These are phyloP conservation scores for Acanthopleura granulata DNA, from an alignment of 2,888 invertebrate genomes.

Conservation along the genomic window DNA sequence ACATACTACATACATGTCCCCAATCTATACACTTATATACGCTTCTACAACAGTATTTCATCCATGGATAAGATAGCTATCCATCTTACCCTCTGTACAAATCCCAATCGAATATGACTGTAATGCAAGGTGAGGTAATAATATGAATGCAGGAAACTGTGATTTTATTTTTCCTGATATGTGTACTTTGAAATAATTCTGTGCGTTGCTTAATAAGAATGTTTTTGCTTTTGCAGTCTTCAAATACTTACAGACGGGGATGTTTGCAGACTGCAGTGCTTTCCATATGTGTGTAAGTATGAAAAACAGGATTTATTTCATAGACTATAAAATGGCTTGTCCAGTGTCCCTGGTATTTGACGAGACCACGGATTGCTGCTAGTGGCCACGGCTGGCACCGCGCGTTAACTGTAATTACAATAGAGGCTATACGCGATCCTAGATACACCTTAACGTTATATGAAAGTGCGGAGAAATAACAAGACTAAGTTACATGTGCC, in stretches of 20 bases:
- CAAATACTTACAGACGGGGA: neutral
- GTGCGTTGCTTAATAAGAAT: too few relatives aligned
- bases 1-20: neutral
- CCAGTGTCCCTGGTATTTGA: neutral
- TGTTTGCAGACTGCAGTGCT: neutral
- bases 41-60: too few relatives aligned
- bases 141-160: too few relatives aligned
- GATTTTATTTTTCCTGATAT: too few relatives aligned
- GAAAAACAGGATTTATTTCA: neutral
- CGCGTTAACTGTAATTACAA: neutral
- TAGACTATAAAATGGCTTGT: constrained; percentile 10
- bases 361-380: neutral
- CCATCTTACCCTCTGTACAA: too few relatives aligned
- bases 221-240: neutral
- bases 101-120: too few relatives aligned
- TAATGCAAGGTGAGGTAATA: too few relatives aligned
- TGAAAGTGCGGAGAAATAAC: too few relatives aligned
- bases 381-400: neutral
- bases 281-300: neutral
- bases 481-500: too few relatives aligned
- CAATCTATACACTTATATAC: neutral
- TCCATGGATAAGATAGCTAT: neutral
- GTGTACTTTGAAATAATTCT: too few relatives aligned
- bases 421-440: too few relatives aligned
- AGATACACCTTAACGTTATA: too few relatives aligned